These are phyloP conservation scores for Thamnophis sirtalis DNA, from an alignment of 2,113 vertebrate species.

Conservation along the genomic window DNA sequence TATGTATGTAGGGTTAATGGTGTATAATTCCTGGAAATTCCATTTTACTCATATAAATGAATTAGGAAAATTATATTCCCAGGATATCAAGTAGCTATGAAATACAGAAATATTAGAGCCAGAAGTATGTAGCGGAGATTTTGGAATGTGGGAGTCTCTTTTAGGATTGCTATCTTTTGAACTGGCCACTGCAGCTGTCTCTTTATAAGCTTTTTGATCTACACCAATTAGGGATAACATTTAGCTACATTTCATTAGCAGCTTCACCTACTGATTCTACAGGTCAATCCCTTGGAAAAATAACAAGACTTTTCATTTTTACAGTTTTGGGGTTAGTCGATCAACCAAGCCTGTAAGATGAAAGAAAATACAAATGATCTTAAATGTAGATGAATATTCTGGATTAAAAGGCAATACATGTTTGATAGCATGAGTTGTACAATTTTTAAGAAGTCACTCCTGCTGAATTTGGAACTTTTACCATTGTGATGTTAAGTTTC, in stretches of 20 bases:
- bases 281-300: neutral
- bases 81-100: constrained; percentile 58
- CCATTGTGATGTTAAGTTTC: too few relatives aligned
- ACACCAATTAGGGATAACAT: neutral
- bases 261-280: neutral
- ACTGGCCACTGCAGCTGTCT: neutral
- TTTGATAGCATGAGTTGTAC: neutral
- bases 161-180: constrained; percentile 35
- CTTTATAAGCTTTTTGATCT: neutral
- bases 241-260: neutral
- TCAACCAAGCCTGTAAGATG: constrained; percentile 19
- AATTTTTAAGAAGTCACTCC: neutral
- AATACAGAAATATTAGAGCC: constrained; percentile 60
- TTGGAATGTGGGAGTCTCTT: constrained; percentile 14
- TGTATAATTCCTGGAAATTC: constrained; percentile 67
- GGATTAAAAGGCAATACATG: neutral
- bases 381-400: neutral
- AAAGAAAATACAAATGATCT: constrained; percentile 35
- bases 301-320: neutral
- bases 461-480: neutral
- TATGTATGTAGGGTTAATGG: constrained; percentile 66
- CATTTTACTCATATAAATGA: constrained; percentile 68
- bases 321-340: neutral
- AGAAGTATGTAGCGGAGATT: constrained; percentile 56
- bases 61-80: constrained; percentile 67